A percentile compares a stretch with the other conserved stretches of the same genome.
Conservation (phyloP, 2,888 invertebrate species). For the Syritta pipiens region DNA sequence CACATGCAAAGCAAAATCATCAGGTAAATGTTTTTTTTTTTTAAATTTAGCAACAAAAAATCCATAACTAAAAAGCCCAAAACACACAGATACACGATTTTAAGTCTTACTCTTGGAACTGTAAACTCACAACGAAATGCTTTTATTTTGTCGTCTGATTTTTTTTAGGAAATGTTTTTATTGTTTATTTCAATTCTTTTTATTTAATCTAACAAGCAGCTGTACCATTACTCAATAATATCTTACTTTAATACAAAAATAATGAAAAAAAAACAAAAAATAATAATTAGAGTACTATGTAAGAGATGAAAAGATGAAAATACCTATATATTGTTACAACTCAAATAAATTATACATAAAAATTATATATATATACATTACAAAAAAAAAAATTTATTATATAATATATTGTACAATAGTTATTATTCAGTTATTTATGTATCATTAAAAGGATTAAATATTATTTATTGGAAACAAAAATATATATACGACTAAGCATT, state of each 20-base stretch:
- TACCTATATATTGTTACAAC: slow-evolving; percentile 65
- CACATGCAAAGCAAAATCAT: slow-evolving; percentile 39
- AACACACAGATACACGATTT: too few relatives aligned
- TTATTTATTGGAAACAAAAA: slow-evolving; percentile 68
- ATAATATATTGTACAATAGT: slow-evolving; percentile 64
- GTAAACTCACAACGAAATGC: slow-evolving; percentile 62
- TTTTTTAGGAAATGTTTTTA: slow-evolving; percentile 1
- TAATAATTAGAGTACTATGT: slow-evolving; percentile 44
- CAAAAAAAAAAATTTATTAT: slow-evolving; percentile 46
- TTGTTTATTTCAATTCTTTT: background rate
- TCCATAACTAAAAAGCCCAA: slow-evolving; percentile 5
- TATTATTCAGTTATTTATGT: slow-evolving; percentile 68
- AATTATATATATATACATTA: slow-evolving; percentile 38
- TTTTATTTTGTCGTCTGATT: slow-evolving; percentile 43
- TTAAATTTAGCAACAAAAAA: slow-evolving; percentile 35
- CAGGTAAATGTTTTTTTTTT: slow-evolving; percentile 48
- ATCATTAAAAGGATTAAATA: slow-evolving; percentile 56
- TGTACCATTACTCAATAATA: slow-evolving; percentile 52
- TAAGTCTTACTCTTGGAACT: slow-evolving; percentile 40
- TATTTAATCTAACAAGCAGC: slow-evolving; percentile 38
- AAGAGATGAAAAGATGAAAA: slow-evolving; percentile 35
- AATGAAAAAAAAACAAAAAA: slow-evolving; percentile 20
- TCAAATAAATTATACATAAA: slow-evolving; percentile 62
- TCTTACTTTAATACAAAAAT: slow-evolving; percentile 31
- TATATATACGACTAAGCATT: slow-evolving; percentile 58